phyloP scores from a whole-genome alignment of 1,140 invertebrate genomes.

The Phenacoccus solenopsis region DNA sequence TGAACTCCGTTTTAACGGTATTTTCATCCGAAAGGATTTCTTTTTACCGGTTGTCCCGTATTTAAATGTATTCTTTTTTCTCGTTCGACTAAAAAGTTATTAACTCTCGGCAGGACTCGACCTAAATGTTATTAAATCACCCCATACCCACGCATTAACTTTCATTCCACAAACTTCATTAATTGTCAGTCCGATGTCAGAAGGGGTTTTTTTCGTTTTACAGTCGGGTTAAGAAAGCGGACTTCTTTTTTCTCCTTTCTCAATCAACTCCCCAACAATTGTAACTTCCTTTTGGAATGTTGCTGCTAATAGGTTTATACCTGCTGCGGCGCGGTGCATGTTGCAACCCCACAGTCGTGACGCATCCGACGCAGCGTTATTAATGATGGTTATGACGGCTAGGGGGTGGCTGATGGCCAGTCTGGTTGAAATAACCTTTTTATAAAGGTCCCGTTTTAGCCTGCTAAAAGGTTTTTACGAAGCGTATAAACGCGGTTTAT shows the following conservation, averaged over 20 bases:
- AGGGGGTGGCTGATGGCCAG: not conserved
- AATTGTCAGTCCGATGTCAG: not conserved
- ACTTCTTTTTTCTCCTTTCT: not conserved
- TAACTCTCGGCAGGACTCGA: not conserved
- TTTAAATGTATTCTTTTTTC: not conserved
- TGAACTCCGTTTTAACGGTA: not conserved
- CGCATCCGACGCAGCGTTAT: not conserved
- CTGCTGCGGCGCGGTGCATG: not conserved
- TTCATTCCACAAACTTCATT: not conserved
- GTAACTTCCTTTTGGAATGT: not conserved
- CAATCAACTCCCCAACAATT: not conserved
- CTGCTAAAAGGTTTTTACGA: not conserved
- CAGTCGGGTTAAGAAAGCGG: no score
- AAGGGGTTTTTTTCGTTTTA: not conserved
- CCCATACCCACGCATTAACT: not conserved
- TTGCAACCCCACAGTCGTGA: not conserved
- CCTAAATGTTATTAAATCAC: constrained; percentile 2
- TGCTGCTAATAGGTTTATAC: not conserved
- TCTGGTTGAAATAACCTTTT: not conserved
- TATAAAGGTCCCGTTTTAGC: not conserved
- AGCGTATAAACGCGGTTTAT: not conserved
- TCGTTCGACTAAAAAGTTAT: not conserved
- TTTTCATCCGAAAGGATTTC: not conserved
- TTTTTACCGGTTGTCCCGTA: not conserved
- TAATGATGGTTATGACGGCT: not conserved